phyloP scores from a whole-genome alignment of 2,797 vertebrate genomes.

The Poecilia picta region DNA sequence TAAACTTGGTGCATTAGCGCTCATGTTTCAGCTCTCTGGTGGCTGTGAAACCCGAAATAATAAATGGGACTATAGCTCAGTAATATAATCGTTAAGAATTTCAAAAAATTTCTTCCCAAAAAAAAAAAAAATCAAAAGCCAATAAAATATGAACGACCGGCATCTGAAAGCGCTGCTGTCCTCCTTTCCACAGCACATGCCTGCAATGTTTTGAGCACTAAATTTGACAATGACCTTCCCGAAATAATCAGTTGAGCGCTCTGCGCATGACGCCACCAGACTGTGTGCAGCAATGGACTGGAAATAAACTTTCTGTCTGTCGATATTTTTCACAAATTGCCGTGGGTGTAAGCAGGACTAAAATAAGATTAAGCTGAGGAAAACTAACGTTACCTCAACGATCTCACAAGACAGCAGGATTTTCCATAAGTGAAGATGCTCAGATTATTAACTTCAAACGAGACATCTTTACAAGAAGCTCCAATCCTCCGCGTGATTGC shows the following conservation, averaged over 20 bases:
- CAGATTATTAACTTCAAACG: neutral
- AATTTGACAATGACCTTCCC: conserved; percentile 82
- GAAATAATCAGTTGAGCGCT: conserved; percentile 65
- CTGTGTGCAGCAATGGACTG: neutral
- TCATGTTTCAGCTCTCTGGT: neutral
- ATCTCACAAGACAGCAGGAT: neutral
- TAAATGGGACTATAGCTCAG: neutral
- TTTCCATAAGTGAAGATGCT: neutral
- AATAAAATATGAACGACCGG: neutral
- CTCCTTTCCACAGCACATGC: conserved; percentile 53
- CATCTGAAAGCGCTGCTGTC: conserved; percentile 28
- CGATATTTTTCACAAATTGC: neutral
- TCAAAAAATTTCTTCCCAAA: conserved; percentile 13
- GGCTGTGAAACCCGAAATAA: neutral
- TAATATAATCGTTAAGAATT: neutral
- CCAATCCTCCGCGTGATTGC: neutral
- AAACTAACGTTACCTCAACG: neutral
- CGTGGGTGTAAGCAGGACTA: neutral
- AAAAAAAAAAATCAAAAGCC: conserved; percentile 3
- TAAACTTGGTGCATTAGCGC: conserved; percentile 48
- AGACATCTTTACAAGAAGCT: neutral
- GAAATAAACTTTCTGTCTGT: conserved; percentile 37
- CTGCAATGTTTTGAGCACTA: conserved; percentile 56
- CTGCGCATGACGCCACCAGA: conserved; percentile 35
- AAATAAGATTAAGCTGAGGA: neutral